These are phyloP conservation scores for Hapalemur alaotrensis DNA, from an alignment of 2,797 vertebrate genomes.

Conservation along the genomic window DNA sequence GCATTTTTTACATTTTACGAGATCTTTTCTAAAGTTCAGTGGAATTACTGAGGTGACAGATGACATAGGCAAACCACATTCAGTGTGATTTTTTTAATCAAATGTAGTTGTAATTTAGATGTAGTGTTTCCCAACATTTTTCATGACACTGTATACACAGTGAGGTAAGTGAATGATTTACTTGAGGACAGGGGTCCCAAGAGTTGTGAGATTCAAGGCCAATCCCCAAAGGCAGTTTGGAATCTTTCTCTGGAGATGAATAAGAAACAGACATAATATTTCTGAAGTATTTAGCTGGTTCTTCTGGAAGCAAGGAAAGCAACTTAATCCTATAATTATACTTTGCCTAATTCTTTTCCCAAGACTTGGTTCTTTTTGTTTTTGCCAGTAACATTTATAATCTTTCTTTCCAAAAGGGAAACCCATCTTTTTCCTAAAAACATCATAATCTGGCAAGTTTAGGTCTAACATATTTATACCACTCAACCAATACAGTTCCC, in stretches of 20 bases:
- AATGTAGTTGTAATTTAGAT: slow-evolving; percentile 17
- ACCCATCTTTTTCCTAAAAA: slow-evolving; percentile 1
- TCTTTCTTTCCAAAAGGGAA: not conserved
- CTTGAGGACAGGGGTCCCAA: not conserved
- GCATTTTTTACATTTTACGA: slow-evolving; percentile 34
- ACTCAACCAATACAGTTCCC: not conserved
- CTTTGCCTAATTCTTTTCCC: slow-evolving; percentile 8
- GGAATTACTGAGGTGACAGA: not conserved
- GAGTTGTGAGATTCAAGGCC: not conserved
- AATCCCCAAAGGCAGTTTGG: not conserved
- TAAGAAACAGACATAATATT: not conserved
- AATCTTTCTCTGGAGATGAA: slow-evolving; percentile 42
- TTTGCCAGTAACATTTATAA: slow-evolving; percentile 3
- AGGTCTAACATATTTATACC: slow-evolving; percentile 16
- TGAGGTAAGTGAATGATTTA: not conserved
- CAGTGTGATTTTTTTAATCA: slow-evolving; percentile 36
- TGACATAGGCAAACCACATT: not conserved
- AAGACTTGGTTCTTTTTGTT: not conserved
- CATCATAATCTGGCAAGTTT: slow-evolving; percentile 27
- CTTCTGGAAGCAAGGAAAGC: not conserved
- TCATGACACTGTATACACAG: not conserved
- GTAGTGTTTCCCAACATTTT: not conserved
- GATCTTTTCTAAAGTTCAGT: slow-evolving; percentile 4
- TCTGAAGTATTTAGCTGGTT: slow-evolving; percentile 28
- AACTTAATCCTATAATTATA: slow-evolving; percentile 12